phyloP scores from a whole-genome alignment of 2,113 vertebrate genomes.

The Channa maculata region DNA sequence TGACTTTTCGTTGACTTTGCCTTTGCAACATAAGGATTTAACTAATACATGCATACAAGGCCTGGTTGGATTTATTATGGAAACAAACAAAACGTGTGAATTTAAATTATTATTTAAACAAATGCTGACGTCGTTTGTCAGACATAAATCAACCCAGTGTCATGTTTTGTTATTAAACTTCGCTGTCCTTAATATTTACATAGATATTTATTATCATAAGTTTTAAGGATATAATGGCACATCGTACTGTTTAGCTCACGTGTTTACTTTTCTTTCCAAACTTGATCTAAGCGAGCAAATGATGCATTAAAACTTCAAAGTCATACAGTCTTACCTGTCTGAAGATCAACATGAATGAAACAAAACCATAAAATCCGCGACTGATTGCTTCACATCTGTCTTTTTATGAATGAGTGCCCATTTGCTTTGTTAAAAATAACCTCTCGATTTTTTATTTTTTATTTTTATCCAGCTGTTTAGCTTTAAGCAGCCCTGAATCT shows the following conservation, averaged over 20 bases:
- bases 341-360: not conserved
- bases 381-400: not conserved
- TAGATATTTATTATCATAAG: slow-evolving; percentile 10
- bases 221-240: not conserved
- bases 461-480: not conserved
- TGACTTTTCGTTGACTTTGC: slow-evolving; percentile 2
- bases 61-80: slow-evolving; percentile 26
- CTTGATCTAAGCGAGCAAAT: not conserved
- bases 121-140: slow-evolving; percentile 29
- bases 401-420: not conserved
- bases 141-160: slow-evolving; percentile 35
- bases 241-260: not conserved
- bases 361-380: not conserved
- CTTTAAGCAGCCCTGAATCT: not conserved
- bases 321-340: slow-evolving; percentile 19
- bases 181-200: slow-evolving; percentile 20
- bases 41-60: slow-evolving; percentile 5
- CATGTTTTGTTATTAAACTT: slow-evolving; percentile 23
- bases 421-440: slow-evolving; percentile 2
- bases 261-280: not conserved
- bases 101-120: slow-evolving; percentile 34
- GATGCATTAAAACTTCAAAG: not conserved
- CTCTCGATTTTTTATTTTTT: not conserved
- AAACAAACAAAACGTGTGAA: slow-evolving; percentile 41
- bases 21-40: slow-evolving; percentile 9